These are phyloP conservation scores for Pholis gunnellus DNA, from an alignment of 2,113 vertebrate species.

Conservation along the genomic window DNA sequence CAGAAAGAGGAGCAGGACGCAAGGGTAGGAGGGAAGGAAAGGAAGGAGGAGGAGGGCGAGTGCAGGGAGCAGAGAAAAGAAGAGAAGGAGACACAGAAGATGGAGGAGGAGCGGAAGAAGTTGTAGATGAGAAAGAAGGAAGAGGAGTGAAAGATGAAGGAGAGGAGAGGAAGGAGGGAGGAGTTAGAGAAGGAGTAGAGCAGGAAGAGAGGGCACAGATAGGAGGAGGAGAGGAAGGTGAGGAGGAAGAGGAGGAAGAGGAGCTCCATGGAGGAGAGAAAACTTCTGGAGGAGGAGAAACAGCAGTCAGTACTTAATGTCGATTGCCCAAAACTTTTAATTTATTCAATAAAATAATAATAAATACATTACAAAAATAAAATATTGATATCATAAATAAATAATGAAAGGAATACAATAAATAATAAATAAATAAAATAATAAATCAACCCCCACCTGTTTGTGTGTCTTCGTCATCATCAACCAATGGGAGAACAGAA, in stretches of 20 bases:
- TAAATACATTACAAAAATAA: not conserved
- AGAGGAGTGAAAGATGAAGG: not conserved
- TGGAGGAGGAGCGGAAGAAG: not conserved
- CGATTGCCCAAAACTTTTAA: too few species aligned
- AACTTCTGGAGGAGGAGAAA: constrained; percentile 34
- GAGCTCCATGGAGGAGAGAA: constrained; percentile 22
- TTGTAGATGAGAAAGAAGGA: not conserved
- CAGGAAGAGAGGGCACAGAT: not conserved
- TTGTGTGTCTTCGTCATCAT: not conserved
- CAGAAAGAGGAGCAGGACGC: not conserved
- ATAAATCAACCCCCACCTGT: constrained; percentile 22
- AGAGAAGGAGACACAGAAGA: not conserved
- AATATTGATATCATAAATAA: not conserved
- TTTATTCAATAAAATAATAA: too few species aligned
- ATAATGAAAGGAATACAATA: not conserved
- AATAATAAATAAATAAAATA: constrained; percentile 1
- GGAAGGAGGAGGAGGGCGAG: not conserved
- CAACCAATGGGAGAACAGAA: constrained; percentile 32
- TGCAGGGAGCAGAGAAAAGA: not conserved
- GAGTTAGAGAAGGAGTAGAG: not conserved
- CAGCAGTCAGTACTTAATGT: not conserved
- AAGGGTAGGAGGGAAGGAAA: not conserved
- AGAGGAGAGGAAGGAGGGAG: not conserved
- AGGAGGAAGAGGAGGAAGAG: constrained; percentile 1
- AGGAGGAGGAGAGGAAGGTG: not conserved